Conservation (phyloP, 1,140 invertebrate species). For the Lucilia cuprina region DNA sequence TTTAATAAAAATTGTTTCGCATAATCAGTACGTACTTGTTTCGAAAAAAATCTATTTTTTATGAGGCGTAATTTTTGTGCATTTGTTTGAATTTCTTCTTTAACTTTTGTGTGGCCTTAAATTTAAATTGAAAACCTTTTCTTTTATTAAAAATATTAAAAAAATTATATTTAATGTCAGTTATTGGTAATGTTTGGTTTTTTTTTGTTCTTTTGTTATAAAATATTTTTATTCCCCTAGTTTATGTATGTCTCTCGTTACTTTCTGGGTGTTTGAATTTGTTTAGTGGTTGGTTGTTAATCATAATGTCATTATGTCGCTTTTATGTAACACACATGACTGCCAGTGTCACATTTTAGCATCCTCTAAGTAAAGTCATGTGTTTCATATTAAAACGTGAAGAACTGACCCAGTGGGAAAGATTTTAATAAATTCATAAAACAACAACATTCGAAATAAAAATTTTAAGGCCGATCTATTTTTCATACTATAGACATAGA, state of each 20-base stretch:
- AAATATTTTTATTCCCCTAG: no score
- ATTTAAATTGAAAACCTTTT: not conserved
- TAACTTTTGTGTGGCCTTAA: not conserved
- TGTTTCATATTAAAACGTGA: no score
- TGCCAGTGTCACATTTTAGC: constrained; percentile 2
- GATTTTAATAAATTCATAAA: no score
- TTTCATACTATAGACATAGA: no score
- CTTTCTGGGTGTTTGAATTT: not conserved
- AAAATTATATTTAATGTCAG: not conserved
- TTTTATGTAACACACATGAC: not conserved
- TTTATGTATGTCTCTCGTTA: not conserved
- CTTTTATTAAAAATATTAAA: not conserved
- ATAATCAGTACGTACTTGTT: no score
- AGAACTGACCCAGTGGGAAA: no score
- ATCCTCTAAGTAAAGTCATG: not conserved
- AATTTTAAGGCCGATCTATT: no score
- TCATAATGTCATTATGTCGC: constrained; percentile 13
- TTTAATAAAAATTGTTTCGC: not conserved
- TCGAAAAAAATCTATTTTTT: not conserved
- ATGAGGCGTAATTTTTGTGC: not conserved
- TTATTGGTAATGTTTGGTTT: not conserved
- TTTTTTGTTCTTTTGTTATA: not conserved
- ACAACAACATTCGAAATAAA: no score
- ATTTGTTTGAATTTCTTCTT: not conserved
- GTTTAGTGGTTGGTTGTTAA: not conserved